Evolutionary conservation across 1,140 invertebrate species (phyloP).

Genomic region (Solenopsis invicta): DNA sequence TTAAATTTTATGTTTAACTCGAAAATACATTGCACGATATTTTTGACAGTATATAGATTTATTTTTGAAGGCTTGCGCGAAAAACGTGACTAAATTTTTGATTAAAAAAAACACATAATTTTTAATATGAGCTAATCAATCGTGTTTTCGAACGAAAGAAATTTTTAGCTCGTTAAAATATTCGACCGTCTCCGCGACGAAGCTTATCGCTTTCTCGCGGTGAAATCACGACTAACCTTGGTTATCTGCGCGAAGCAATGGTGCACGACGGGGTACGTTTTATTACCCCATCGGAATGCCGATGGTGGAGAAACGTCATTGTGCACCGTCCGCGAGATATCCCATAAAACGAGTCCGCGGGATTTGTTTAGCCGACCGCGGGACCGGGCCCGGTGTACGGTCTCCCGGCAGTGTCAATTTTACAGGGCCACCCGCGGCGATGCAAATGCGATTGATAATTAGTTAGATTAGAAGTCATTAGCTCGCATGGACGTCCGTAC

Average conservation of each 20-base stretch:
- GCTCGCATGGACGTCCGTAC: background rate
- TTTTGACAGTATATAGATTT: no score
- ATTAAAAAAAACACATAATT: no score
- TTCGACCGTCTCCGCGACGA: background rate
- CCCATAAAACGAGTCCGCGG: background rate
- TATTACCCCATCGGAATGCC: background rate
- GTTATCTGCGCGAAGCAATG: background rate
- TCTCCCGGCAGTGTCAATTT: constrained; percentile 30
- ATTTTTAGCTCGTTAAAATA: background rate
- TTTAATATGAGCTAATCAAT: no score
- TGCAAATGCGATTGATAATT: constrained; percentile 56
- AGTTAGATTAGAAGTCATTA: constrained; percentile 61
- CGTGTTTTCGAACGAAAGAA: no score
- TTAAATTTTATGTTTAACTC: no score
- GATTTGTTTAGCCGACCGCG: constrained; percentile 35
- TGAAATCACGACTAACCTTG: background rate
- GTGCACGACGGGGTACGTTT: background rate
- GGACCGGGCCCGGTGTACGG: background rate
- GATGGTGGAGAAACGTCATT: background rate
- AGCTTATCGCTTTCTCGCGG: background rate
- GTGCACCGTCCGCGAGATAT: background rate
- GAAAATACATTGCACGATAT: no score
- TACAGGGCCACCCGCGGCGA: constrained; percentile 19
- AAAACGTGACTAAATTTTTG: no score
- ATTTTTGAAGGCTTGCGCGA: no score